Evolutionary conservation across 1,140 invertebrate genomes (phyloP), one percentile per base, ranked within the genome.

Genomic region (Yoshiicerus persimilis): DNA sequence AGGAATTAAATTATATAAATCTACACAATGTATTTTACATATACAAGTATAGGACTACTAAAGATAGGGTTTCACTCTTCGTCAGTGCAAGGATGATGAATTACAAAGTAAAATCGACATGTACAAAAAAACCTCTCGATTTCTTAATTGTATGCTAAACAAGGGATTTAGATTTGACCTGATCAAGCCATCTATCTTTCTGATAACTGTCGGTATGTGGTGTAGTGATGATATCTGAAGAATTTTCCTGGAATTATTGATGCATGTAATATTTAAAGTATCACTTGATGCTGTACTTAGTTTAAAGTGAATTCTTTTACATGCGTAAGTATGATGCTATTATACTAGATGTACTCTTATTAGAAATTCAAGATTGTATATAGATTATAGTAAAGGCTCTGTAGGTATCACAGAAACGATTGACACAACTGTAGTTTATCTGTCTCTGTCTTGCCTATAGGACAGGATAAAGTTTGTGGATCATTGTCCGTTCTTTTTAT

Each of bases 401-500:
- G 20, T 20, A 56, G n/a, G n/a, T n/a, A n/a, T n/a, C n/a, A n/a
- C n/a, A 56, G n/a, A n/a, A 41, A 56, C 47, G 20, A 56, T 56
- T 56, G 47, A 56, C 47, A 56, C 47, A n/a, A n/a, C n/a, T n/a
- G n/a, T n/a, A n/a, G n/a, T n/a, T n/a, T 56, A 56, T 56, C 47
- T 16, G n/a, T n/a, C n/a, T n/a, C n/a, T n/a, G n/a, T n/a, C n/a
- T n/a, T n/a, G 16, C 39, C 8, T 8, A 41, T 9, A 41, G 16
- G 39, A 47, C 4, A 30, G 10, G 16, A 85, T 25, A 25, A 85
- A 85, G n/a, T 20, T n/a, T 27, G 84, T 38, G 56, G 27, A 86
- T 70, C 86, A 39, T 70, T 77, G 70, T 87, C n/a, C 38, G 36
- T 34, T 83, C 36, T 86, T 62, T 80, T 84, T 88, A 88, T 88